Percentiles rank a stretch among this genome's conserved stretches.
Evolutionary conservation across 2,113 vertebrate genomes (phyloP).

Genomic region (Macquaria australasica): DNA sequence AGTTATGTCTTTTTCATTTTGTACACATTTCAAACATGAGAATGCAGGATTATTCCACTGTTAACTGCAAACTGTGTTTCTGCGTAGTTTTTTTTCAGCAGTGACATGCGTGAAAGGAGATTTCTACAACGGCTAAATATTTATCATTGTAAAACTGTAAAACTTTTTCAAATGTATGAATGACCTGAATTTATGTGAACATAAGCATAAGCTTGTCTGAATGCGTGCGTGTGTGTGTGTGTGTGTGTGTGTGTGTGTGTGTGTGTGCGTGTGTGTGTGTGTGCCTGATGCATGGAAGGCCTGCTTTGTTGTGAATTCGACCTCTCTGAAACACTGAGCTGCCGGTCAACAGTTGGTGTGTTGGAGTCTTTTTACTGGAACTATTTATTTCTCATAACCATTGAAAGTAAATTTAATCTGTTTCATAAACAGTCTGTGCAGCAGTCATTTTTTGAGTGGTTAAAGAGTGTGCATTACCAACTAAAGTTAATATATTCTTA

Average conservation of each 20-base stretch:
- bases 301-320: constrained; percentile 81
- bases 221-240: not conserved
- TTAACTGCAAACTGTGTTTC: constrained; percentile 44
- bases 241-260: not conserved
- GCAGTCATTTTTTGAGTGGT: constrained; percentile 38
- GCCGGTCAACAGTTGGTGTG: constrained; percentile 74
- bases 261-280: constrained; percentile 11
- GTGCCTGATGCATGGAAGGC: constrained; percentile 81
- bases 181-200: constrained; percentile 79
- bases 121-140: constrained; percentile 69
- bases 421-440: constrained; percentile 79
- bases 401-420: constrained; percentile 86
- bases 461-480: not conserved
- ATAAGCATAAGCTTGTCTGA: too few relatives aligned
- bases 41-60: constrained; percentile 32
- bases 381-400: constrained; percentile 90
- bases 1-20: not conserved
- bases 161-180: constrained; percentile 91
- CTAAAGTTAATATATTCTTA: not conserved
- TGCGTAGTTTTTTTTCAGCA: constrained; percentile 50
- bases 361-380: constrained; percentile 88
- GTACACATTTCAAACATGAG: not conserved
- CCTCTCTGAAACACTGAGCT: constrained; percentile 82
- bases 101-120: constrained; percentile 71
- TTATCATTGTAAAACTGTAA: constrained; percentile 93